Evolutionary conservation across 2,113 vertebrate genomes (phyloP).

Genomic region (Desmodus rotundus): DNA sequence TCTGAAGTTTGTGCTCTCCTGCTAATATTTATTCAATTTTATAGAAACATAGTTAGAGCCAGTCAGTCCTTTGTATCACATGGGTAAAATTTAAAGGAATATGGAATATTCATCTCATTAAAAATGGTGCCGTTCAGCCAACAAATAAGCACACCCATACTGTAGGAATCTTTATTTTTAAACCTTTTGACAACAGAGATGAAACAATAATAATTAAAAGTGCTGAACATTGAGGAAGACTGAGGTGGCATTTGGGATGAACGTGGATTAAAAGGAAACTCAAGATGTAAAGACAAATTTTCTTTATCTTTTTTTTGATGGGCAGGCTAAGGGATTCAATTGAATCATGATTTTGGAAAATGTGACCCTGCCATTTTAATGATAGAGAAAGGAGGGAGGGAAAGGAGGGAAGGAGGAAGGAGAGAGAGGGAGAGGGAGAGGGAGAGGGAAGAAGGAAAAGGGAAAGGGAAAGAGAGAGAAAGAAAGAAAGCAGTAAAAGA

Average conservation of each 20-base stretch:
- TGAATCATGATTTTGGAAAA: slow-evolving; percentile 77
- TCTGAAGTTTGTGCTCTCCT: background rate
- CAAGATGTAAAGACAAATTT: slow-evolving; percentile 58
- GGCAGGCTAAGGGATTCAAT: slow-evolving; percentile 68
- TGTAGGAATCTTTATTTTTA: background rate
- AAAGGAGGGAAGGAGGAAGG: fast-evolving
- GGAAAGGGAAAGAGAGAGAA: fast-evolving
- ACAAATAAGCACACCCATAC: background rate
- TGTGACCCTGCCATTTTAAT: slow-evolving; percentile 68
- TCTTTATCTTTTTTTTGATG: slow-evolving; percentile 58
- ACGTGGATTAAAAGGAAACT: slow-evolving; percentile 43
- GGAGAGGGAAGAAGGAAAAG: fast-evolving
- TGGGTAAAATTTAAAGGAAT: background rate
- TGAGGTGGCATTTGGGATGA: slow-evolving; percentile 28
- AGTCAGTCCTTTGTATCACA: background rate
- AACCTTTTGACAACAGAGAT: background rate
- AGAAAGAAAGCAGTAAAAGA: slow-evolving; percentile 49
- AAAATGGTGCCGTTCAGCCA: background rate
- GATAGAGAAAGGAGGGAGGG: background rate
- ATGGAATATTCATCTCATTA: background rate
- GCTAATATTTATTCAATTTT: background rate
- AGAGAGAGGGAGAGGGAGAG: fast-evolving
- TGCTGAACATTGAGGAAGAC: background rate
- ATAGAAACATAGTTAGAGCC: background rate
- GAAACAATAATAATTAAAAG: slow-evolving; percentile 44